Evolutionary conservation across 2,113 vertebrate species (phyloP).

Genomic region (Rafetus swinhoei): DNA sequence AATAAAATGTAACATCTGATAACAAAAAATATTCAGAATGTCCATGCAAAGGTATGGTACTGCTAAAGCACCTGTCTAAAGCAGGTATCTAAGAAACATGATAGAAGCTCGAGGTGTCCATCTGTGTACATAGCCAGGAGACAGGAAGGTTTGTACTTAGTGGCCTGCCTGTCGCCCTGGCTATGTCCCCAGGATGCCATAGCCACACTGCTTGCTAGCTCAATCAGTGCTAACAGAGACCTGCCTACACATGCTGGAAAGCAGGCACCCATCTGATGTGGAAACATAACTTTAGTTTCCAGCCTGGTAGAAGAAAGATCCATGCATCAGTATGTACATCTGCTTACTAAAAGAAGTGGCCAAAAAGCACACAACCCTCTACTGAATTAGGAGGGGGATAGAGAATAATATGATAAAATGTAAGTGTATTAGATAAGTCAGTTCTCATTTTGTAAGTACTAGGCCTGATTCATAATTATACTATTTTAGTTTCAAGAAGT

Average conservation of each 20-base stretch:
- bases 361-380: neutral
- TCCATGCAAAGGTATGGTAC: neutral
- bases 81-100: neutral
- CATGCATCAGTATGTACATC: neutral
- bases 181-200: neutral
- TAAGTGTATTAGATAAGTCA: neutral
- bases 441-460: neutral
- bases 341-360: neutral
- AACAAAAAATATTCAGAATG: neutral
- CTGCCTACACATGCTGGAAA: neutral
- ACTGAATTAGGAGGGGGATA: neutral
- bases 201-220: neutral
- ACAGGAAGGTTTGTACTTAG: too few relatives aligned
- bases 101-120: neutral
- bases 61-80: neutral
- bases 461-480: neutral
- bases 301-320: neutral
- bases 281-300: neutral
- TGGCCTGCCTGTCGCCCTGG: too few relatives aligned
- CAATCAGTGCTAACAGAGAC: neutral
- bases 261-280: neutral
- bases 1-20: neutral
- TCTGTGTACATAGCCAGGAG: too few relatives aligned
- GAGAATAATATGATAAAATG: neutral
- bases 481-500: neutral